Evolutionary conservation across 2,113 vertebrate genomes (phyloP), one percentile per base, ranked within the genome.

Genomic region (Paramisgurnus dabryanus): DNA sequence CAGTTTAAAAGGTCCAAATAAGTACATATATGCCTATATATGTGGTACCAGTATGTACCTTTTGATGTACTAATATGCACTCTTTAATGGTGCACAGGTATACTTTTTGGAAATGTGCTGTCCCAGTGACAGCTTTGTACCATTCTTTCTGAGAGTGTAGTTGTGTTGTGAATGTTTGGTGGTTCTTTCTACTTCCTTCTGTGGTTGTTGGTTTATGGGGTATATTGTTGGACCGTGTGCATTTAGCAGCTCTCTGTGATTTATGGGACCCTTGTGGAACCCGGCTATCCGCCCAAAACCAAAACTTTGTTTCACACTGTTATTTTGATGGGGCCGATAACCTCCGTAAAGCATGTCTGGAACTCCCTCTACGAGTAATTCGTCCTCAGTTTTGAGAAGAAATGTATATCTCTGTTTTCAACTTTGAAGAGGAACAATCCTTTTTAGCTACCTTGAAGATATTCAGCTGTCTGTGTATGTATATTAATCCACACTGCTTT

Each of bases 211-310:
- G 41, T 77, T 66, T 66, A 77, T 55, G 40, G 47, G 63, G 34
- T 17, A 53, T 63, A 77, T 67, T 77, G 75, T 77, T 77, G 10
- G 9, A 41, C 49, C 5, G 53, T 40, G 57, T 63, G 74, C 76
- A 45, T 79, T 76, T 77, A 65, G 34, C 18, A 47, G 74, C 55
- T 80, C 17, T 27, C 81, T 58, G 39, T 81, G 74, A 47, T 58
- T 78, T 80, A 49, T 75, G 45, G 55, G 75, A 55, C 64, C 73
- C 34, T 67, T 75, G 47, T 71, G 17, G 66, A 53, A 27, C 27
- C 18, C 45, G 15, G 34, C 6, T 80, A 40, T 64, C n/a, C 2
- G 27, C 12, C 55, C n/a, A 6, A 74, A 61, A 74, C 40, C 55
- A 34, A 39, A 50, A 76, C 43, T 76, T 50, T 34, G 73, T 76